Base-by-base conservation (phyloP, 2,113 vertebrate genomes). In the Muscicapa adusta region DNA sequence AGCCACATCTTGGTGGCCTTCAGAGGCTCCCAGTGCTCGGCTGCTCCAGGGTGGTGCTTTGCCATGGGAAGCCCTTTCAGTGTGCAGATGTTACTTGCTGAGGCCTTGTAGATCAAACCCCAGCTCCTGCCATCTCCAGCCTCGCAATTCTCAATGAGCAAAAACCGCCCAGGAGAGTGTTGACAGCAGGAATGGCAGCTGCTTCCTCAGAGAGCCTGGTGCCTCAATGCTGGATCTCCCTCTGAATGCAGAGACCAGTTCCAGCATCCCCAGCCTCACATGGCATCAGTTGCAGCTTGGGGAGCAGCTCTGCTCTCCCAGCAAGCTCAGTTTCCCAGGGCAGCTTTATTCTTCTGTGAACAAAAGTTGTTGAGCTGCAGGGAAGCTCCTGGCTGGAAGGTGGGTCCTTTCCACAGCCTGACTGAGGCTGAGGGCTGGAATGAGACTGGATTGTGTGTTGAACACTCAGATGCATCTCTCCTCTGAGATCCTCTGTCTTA, bases 71-170 rank as follows among this genome's bases (percentile, higher is more conserved):
- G 50, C 77, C 54, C 48, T 89, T 91, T 93, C 85, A 45, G 40
- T 10, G 10, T 74, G 77, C 76, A 94, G 95, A 82, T 93, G 91
- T 95, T 92, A 5, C 43, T 95, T 74, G 76, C 92, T 86, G 79
- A 85, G 63, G 36, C 53, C 77, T 60, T 83, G 54, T 75, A 91
- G 93, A 93, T 94, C 91, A 95, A 97, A 96, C 68, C 85, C 82
- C 60, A n/a, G 0, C 57, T 92, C 91, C 80, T 9, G 16, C 67
- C 67, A 73, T 81, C 63, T 79, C 70, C 54, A 85, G 58, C 23
- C 25, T 70, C 5, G 9, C 60, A 16, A 14, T 54, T 89, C 70
- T 83, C 71, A 73, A 70, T 58, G 66, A 75, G 70, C 45, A 79
- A 66, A 75, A 87, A 6, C 63, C 3, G 14, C 74, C 67, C 60